phyloP scores from a whole-genome alignment of 2,888 invertebrate species.

The Patella caerulea region DNA sequence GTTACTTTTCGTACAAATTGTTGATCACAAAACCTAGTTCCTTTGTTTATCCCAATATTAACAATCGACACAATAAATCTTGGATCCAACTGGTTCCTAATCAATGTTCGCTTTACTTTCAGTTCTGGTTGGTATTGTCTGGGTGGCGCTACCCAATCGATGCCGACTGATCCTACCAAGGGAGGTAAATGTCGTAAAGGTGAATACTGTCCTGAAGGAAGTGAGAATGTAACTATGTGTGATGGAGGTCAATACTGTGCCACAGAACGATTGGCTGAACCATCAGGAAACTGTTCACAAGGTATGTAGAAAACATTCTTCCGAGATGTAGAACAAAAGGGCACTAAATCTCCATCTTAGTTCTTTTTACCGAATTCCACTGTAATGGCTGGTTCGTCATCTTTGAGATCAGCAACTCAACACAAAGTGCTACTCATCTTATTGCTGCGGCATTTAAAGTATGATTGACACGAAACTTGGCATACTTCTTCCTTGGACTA shows the following conservation, averaged over 20 bases:
- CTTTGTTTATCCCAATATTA: not conserved
- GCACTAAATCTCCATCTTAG: too few relatives aligned
- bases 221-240: slow-evolving; percentile 57
- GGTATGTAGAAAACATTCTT: slow-evolving; percentile 40
- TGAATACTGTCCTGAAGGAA: slow-evolving; percentile 64
- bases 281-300: slow-evolving; percentile 59
- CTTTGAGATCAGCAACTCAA: too few relatives aligned
- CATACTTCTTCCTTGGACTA: too few relatives aligned
- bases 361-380: too few relatives aligned
- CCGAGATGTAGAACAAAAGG: too few relatives aligned
- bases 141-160: slow-evolving; percentile 54
- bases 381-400: too few relatives aligned
- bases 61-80: not conserved
- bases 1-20: too few relatives aligned
- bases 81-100: not conserved
- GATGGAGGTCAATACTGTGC: slow-evolving; percentile 63
- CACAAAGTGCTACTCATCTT: too few relatives aligned
- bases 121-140: slow-evolving; percentile 67
- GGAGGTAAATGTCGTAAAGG: slow-evolving; percentile 61
- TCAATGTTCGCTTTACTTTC: slow-evolving; percentile 16
- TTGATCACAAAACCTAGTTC: not conserved
- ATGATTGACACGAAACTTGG: too few relatives aligned
- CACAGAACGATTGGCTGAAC: slow-evolving; percentile 47
- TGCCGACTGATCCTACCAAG: slow-evolving; percentile 55
- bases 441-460: too few relatives aligned